Conservation (phyloP, 2,888 invertebrate genomes). For the Isotomurus palustris region DNA sequence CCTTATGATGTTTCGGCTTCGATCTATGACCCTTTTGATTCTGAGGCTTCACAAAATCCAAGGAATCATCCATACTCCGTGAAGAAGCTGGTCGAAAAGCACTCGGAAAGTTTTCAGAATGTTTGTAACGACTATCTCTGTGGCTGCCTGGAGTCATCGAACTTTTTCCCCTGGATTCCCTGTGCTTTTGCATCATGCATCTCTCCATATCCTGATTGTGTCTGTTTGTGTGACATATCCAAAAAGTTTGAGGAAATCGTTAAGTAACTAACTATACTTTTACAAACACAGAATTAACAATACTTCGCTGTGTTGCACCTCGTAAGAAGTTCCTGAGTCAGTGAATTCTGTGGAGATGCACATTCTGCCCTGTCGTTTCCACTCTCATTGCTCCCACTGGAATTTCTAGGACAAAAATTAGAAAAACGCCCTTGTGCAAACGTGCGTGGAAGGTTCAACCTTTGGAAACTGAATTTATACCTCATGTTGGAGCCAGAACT, state of each 20-base stretch:
- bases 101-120: conserved; percentile 19
- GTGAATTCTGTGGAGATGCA: conserved; percentile 17
- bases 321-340: conserved; percentile 38
- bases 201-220: conserved; percentile 82
- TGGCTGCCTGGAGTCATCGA: conserved; percentile 26
- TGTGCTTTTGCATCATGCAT: conserved; percentile 59
- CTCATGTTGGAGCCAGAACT: conserved; percentile 43
- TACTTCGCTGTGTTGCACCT: conserved; percentile 13
- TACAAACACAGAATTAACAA: background rate
- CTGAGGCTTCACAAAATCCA: background rate
- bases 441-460: background rate
- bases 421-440: background rate
- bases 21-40: background rate
- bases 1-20: background rate
- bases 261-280: background rate
- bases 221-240: conserved; percentile 53
- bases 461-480: conserved; percentile 15
- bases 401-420: conserved; percentile 18
- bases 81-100: background rate
- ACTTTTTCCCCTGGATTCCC: conserved; percentile 32
- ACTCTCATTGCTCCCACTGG: conserved; percentile 55
- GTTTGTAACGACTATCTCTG: conserved; percentile 31
- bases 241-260: no score
- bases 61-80: background rate
- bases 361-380: conserved; percentile 49